Base-by-base conservation (phyloP, 1,140 invertebrate genomes). In the Drosophila baimaii region DNA sequence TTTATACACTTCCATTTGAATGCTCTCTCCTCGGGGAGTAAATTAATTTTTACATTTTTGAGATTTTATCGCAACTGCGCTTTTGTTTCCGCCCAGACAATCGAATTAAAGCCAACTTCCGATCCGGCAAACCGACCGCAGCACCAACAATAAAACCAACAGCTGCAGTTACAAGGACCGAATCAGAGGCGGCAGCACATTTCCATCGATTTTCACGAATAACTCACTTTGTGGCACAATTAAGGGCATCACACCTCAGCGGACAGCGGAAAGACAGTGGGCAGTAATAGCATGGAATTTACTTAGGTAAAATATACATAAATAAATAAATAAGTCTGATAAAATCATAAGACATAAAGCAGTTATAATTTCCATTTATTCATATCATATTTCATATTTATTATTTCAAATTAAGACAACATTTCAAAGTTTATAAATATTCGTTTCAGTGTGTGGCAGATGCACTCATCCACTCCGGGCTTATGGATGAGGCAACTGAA, bases 211-310 rank as follows among this genome's bases (percentile, higher is more conserved):
- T 86, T 73, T 43, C 70, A 61, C 62, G 44, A 72, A 79, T 82
- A 85, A 86, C 70, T 86, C 75, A 85, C 75, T 85, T 76, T 85
- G 82, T 70, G 62, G 79, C 52, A 76, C 69, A 81, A 84, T 80
- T 77, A 84, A 77, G 72, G 65, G 57, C 62, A 70, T 75, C 64
- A 81, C 82, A 71, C 62, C 62, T 52, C 52, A 49, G 15, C 17
- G 33, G 31, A 10, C 19, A 71, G 21, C 17, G 13, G 10, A 58
- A 23, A 35, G 19, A 76, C 73, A 59, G 61, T 61, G 25, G 44
- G 21, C 2, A 10, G 13, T 21, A 35, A 15, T 21, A 9, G 43
- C 41, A 43, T 2, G 4, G 35, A 31, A 41, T 9, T 6, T 19
- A 39, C 29, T 1, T 4, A n/a, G 29, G 56, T 21, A 13, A 19